Conservation (phyloP, 2,888 invertebrate species). For the Bibio marci region DNA sequence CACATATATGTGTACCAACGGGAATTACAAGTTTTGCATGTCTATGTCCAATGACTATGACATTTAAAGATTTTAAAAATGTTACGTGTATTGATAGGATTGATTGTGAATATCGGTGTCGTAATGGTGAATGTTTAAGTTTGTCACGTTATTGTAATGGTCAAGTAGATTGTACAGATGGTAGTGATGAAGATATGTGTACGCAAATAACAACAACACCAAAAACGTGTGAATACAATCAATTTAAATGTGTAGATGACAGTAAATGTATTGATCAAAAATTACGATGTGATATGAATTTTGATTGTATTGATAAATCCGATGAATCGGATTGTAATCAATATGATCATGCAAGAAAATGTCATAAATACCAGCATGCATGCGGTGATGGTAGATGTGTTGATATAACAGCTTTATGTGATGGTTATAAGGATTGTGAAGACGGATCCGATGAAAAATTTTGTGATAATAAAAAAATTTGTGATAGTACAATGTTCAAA, state of each 20-base stretch:
- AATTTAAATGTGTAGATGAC: constrained; percentile 37
- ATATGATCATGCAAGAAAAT: constrained; percentile 22
- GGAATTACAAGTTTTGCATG: constrained; percentile 26
- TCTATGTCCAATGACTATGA: constrained; percentile 50
- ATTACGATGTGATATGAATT: constrained; percentile 33
- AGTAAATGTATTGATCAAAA: constrained; percentile 29
- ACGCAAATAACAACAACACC: constrained; percentile 7
- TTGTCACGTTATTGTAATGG: constrained; percentile 32
- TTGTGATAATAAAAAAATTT: constrained; percentile 15
- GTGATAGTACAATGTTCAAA: background rate
- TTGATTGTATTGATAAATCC: constrained; percentile 37
- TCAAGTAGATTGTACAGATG: constrained; percentile 31
- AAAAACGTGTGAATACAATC: constrained; percentile 24
- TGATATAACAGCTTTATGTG: constrained; percentile 31
- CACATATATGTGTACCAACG: constrained; percentile 51
- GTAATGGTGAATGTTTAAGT: constrained; percentile 6
- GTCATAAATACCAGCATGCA: constrained; percentile 30
- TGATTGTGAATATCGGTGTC: constrained; percentile 31
- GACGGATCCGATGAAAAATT: constrained; percentile 40
- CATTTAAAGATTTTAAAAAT: constrained; percentile 30
- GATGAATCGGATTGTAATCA: constrained; percentile 37
- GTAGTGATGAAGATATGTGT: constrained; percentile 40
- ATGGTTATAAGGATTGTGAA: constrained; percentile 35
- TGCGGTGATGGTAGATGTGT: constrained; percentile 36
- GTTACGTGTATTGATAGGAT: constrained; percentile 37